Percentiles rank a stretch among this genome's conserved stretches.
Evolutionary conservation across 1,140 invertebrate species (phyloP).

Genomic region (Antheraea pernyi): DNA sequence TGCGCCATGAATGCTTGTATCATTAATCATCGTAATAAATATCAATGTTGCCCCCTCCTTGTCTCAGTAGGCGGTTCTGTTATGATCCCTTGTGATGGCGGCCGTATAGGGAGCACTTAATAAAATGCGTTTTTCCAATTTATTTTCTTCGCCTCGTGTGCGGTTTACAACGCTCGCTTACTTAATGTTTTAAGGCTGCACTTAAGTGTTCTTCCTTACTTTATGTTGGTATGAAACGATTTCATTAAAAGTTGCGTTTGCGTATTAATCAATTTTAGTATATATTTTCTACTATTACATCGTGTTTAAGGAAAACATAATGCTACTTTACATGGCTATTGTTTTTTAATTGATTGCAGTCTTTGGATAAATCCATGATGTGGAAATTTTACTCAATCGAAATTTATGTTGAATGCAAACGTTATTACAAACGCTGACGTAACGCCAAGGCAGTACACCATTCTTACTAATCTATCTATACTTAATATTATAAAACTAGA

Average conservation of each 20-base stretch:
- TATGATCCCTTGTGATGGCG: slow-evolving; percentile 65
- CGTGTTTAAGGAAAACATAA: too few species aligned
- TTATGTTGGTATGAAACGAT: neutral
- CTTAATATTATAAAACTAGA: too few species aligned
- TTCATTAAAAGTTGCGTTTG: neutral
- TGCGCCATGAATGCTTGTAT: slow-evolving; percentile 36
- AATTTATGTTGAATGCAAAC: too few species aligned
- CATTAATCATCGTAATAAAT: slow-evolving; percentile 76
- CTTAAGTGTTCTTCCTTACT: neutral
- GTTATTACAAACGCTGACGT: too few species aligned
- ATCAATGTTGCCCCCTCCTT: slow-evolving; percentile 50
- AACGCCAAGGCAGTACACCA: too few species aligned
- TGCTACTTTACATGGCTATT: too few species aligned
- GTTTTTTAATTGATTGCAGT: too few species aligned
- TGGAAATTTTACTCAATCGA: too few species aligned
- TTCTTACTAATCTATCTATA: too few species aligned
- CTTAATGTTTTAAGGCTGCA: slow-evolving; percentile 3
- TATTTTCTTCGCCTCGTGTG: slow-evolving; percentile 35
- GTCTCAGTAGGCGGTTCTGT: slow-evolving; percentile 64
- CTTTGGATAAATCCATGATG: too few species aligned
- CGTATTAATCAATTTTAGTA: neutral
- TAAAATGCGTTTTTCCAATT: slow-evolving; percentile 75
- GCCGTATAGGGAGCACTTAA: slow-evolving; percentile 63
- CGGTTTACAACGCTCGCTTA: neutral
- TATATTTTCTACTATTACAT: neutral